Conservation (phyloP, 2,888 invertebrate species). For the Alentia gelatinosa region DNA sequence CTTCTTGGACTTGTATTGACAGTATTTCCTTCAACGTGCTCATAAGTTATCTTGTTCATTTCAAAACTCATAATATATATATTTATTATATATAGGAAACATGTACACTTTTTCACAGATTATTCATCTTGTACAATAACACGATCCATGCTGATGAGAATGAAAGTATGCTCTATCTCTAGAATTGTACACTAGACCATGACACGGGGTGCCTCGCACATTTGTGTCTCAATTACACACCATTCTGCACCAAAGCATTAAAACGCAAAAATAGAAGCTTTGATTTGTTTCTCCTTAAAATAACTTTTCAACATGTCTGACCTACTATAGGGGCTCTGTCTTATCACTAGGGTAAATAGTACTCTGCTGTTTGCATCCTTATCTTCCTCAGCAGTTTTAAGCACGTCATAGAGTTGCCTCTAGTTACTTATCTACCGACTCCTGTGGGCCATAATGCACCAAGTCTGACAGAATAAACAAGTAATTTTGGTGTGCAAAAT, state of each 20-base stretch:
- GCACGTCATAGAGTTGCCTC: background rate
- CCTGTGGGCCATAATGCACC: background rate
- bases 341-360: background rate
- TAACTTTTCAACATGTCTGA: background rate
- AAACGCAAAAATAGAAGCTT: conserved; percentile 38
- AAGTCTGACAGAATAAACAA: no score
- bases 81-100: background rate
- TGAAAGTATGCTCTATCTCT: background rate
- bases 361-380: background rate
- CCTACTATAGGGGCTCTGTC: background rate
- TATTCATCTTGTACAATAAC: conserved; percentile 14
- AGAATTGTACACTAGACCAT: conserved; percentile 6
- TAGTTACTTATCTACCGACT: no score
- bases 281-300: background rate
- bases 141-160: conserved; percentile 38
- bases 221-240: conserved; percentile 5
- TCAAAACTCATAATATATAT: conserved; percentile 47
- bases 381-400: background rate
- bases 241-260: conserved; percentile 30
- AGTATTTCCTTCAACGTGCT: conserved; percentile 43
- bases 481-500: no score
- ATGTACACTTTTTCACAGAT: conserved; percentile 24
- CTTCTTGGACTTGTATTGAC: conserved; percentile 30
- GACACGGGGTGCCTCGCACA: background rate
- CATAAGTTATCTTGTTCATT: conserved; percentile 27